Percentiles rank a stretch among this genome's conserved stretches.
These are phyloP conservation scores for Salvator merianae DNA, from an alignment of 2,113 vertebrate genomes.

Conservation along the genomic window DNA sequence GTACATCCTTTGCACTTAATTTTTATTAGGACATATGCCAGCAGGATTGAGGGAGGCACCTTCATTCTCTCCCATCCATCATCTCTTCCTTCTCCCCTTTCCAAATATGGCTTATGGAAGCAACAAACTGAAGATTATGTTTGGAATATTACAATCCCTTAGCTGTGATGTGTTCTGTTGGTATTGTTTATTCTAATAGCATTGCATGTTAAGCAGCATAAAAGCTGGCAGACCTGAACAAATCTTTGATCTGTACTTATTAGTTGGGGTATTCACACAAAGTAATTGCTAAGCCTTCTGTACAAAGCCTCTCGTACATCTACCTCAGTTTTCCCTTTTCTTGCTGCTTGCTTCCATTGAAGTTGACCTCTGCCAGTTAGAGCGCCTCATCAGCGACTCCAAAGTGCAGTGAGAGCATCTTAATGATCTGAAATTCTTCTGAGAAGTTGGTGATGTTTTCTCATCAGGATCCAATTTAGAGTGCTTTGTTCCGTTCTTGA, in stretches of 20 bases:
- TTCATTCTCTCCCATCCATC: neutral
- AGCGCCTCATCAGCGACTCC: slow-evolving; percentile 82
- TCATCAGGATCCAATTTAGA: slow-evolving; percentile 94
- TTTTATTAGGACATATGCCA: neutral
- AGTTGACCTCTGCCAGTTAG: slow-evolving; percentile 84
- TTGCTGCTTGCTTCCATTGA: slow-evolving; percentile 77
- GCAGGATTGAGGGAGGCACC: neutral
- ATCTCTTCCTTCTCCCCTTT: neutral
- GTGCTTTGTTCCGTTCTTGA: slow-evolving; percentile 89
- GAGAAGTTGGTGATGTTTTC: slow-evolving; percentile 88
- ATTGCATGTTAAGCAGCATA: slow-evolving; percentile 74
- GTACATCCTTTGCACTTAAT: neutral
- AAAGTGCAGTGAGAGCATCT: slow-evolving; percentile 78
- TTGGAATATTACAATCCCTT: slow-evolving; percentile 58
- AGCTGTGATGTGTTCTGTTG: slow-evolving; percentile 56
- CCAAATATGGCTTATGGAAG: slow-evolving; percentile 48
- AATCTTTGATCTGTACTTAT: slow-evolving; percentile 82
- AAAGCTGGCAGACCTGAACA: slow-evolving; percentile 71
- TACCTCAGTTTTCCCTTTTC: slow-evolving; percentile 80
- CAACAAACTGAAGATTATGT: slow-evolving; percentile 16
- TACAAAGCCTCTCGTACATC: slow-evolving; percentile 77
- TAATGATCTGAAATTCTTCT: slow-evolving; percentile 90
- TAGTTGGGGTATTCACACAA: slow-evolving; percentile 78
- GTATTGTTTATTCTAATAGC: slow-evolving; percentile 73
- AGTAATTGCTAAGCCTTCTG: slow-evolving; percentile 75